Percentiles rank a stretch among this genome's conserved stretches.
Conservation (phyloP, 2,797 vertebrate species). For the Crax fasciolata region DNA sequence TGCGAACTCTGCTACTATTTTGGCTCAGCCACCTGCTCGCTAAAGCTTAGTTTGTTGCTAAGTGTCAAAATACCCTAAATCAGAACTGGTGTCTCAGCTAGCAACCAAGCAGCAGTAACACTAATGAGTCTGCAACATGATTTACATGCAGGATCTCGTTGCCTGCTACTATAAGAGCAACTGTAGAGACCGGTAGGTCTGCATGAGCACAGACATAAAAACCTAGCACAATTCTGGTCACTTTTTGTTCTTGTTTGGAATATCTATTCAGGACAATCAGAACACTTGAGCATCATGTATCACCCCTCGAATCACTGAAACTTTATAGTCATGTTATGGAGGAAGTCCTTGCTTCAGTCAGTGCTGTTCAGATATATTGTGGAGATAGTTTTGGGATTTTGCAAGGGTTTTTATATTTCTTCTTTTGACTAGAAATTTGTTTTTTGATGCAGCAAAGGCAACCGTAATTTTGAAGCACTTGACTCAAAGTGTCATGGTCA, state of each 20-base stretch:
- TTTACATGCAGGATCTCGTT: slow-evolving; percentile 52
- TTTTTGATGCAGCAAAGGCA: not conserved
- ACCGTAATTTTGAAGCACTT: not conserved
- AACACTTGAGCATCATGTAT: not conserved
- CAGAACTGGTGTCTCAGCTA: slow-evolving; percentile 71
- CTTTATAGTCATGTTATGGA: not conserved
- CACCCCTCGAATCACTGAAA: not conserved
- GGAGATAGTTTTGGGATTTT: not conserved
- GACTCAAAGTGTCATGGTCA: not conserved
- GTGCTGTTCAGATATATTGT: not conserved
- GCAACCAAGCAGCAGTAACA: slow-evolving; percentile 71
- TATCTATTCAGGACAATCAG: not conserved
- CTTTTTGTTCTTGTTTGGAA: not conserved
- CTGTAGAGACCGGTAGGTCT: slow-evolving; percentile 6
- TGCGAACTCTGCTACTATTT: slow-evolving; percentile 76
- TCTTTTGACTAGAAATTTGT: not conserved
- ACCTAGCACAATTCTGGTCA: not conserved
- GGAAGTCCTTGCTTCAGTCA: not conserved
- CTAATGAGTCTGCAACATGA: slow-evolving; percentile 73
- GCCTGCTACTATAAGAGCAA: slow-evolving; percentile 45
- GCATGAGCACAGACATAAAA: not conserved
- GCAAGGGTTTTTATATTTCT: not conserved
- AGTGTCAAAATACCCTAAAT: slow-evolving; percentile 81
- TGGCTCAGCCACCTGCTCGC: slow-evolving; percentile 78
- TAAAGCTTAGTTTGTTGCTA: slow-evolving; percentile 75